These are phyloP conservation scores for Aphrophora alni DNA, from an alignment of 2,888 invertebrate species.

Conservation along the genomic window DNA sequence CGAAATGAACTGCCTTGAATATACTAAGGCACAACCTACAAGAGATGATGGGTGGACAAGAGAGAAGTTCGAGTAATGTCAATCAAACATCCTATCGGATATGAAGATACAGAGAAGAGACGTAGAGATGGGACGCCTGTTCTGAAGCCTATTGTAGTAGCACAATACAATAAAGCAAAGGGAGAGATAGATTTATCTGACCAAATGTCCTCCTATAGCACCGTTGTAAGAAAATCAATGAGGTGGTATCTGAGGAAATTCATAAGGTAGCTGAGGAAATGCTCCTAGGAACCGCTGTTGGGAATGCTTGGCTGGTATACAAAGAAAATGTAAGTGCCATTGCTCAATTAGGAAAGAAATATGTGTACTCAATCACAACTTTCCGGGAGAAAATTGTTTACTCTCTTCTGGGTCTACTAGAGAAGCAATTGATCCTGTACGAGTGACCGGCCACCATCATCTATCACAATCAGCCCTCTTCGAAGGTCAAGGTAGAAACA, in stretches of 20 bases:
- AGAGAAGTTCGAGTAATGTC: too few relatives aligned
- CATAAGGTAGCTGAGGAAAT: conserved; percentile 12
- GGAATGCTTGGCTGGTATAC: conserved; percentile 1
- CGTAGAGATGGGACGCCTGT: not conserved
- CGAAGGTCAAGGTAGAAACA: too few relatives aligned
- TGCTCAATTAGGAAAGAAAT: not conserved
- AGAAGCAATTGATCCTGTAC: not conserved
- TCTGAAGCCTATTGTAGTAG: conserved; percentile 4
- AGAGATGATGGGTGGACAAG: not conserved
- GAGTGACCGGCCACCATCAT: too few relatives aligned
- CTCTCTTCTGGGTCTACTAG: not conserved
- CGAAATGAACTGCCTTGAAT: conserved; percentile 20
- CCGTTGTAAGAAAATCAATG: conserved; percentile 12
- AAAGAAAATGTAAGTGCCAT: not conserved
- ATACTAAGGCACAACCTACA: conserved; percentile 1
- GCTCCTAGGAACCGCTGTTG: conserved; percentile 15
- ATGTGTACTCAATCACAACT: conserved; percentile 3
- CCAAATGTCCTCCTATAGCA: conserved; percentile 12
- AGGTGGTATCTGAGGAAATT: conserved; percentile 17
- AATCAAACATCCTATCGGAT: too few relatives aligned
- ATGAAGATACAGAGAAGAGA: conserved; percentile 3
- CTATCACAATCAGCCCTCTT: too few relatives aligned
- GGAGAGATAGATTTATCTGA: conserved; percentile 13
- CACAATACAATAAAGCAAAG: conserved; percentile 13
- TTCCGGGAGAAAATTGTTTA: not conserved